Conservation (phyloP, 2,888 invertebrate species). For the Amblyjoppa fuscipennis region DNA sequence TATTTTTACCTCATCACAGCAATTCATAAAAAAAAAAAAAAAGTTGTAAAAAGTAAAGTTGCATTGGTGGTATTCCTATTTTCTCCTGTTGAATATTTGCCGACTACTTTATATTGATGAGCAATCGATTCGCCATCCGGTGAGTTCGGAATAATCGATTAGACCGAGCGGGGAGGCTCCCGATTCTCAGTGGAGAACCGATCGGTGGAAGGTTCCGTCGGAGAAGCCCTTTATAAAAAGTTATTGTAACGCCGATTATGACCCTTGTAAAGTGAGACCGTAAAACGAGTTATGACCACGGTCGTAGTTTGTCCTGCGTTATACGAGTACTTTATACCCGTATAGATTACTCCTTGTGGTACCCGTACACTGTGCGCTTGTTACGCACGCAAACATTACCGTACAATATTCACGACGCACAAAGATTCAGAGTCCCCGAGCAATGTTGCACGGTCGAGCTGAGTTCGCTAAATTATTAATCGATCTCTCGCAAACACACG, state of each 20-base stretch:
- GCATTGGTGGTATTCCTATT: not conserved
- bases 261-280: conserved; percentile 67
- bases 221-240: conserved; percentile 58
- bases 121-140: conserved; percentile 29
- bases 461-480: conserved; percentile 30
- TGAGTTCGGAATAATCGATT: conserved; percentile 56
- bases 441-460: not conserved
- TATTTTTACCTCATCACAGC: not conserved
- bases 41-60: not conserved
- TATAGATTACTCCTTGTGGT: conserved; percentile 55
- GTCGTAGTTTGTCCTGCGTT: conserved; percentile 48
- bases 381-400: conserved; percentile 34
- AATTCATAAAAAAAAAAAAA: not conserved
- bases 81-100: conserved; percentile 13
- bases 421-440: conserved; percentile 29
- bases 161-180: not conserved
- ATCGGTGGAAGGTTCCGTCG: conserved; percentile 46
- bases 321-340: conserved; percentile 10
- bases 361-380: conserved; percentile 26
- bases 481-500: conserved; percentile 21
- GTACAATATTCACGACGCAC: not conserved
- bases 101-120: conserved; percentile 58
- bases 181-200: not conserved
- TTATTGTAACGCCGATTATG: conserved; percentile 64
- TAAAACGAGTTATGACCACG: conserved; percentile 60